Evolutionary conservation across 2,113 vertebrate species (phyloP), one percentile per base, ranked within the genome.

Genomic region (Poicephalus meyeri): DNA sequence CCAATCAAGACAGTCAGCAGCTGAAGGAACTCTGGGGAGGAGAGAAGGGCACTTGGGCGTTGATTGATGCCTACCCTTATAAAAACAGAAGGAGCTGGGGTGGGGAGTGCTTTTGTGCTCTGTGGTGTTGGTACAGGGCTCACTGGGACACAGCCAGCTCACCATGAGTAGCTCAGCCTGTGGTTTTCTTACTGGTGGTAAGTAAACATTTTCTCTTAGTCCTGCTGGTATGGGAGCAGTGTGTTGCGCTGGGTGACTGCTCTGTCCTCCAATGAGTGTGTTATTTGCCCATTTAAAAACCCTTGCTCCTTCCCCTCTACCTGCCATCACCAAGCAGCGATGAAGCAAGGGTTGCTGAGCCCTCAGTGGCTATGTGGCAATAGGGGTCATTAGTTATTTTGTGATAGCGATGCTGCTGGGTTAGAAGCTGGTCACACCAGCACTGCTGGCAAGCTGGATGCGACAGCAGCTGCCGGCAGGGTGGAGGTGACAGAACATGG

Each of bases 91-190:
- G 31, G 46, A 74, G 29, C 19, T 16, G 44, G n/a, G 35, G 9
- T 10, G 41, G 44, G 28, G 10, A 31, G 15, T 1, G 2, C 5
- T n/a, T 14, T 19, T 1, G 1, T 29, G 29, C n/a, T n/a, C 3
- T 6, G 6, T 12, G 19, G 33, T 4, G 53, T 7, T 6, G 4
- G 23, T 7, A 6, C 21, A 26, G 66, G 44, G 42, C 33, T 44
- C 16, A 7, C 16, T 25, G 16, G 26, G 41, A 41, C 10, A 2
- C 16, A 11, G 23, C 52, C n/a, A 3, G 2, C 3, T 35, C 28
- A 18, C 42, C 37, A 16, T 26, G 3, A 41, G 60, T 16, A n/a
- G 23, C 42, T 39, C 29, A 11, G 63, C 3, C 60, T 5, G 4
- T 9, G 39, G 5, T 35, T 33, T 52, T 33, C 46, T 55, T 55